phyloP scores from a whole-genome alignment of 2,888 invertebrate species.

The Cheilosia vernalis region DNA sequence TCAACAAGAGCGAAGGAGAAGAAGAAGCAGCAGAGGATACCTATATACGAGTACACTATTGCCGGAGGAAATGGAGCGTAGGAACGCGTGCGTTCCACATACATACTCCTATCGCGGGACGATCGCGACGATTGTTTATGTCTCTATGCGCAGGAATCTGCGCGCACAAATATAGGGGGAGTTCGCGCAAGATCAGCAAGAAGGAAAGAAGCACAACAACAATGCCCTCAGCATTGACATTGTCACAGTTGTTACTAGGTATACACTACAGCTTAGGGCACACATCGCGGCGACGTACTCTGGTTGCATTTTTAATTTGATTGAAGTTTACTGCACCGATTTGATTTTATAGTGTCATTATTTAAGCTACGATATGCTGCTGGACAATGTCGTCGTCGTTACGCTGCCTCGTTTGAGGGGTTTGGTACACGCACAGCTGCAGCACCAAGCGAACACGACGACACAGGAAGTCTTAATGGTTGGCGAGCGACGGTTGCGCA shows the following conservation, averaged over 20 bases:
- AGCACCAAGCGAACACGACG: constrained; percentile 3
- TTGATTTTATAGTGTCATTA: constrained; percentile 73
- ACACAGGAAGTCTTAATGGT: constrained; percentile 72
- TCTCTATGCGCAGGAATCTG: constrained; percentile 36
- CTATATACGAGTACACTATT: constrained; percentile 6
- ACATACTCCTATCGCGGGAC: constrained; percentile 10
- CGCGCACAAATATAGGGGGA: constrained; percentile 40
- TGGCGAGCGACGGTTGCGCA: constrained; percentile 56
- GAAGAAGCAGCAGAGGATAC: background rate
- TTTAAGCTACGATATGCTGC: constrained; percentile 69
- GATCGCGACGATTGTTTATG: constrained; percentile 60
- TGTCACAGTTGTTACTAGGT: constrained; percentile 62
- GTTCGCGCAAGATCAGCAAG: constrained; percentile 10
- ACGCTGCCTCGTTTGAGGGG: background rate
- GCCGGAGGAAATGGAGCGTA: constrained; percentile 57
- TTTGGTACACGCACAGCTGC: background rate
- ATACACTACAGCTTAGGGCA: constrained; percentile 24
- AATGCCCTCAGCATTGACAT: constrained; percentile 70
- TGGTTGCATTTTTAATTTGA: constrained; percentile 73
- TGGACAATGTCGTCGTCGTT: constrained; percentile 52
- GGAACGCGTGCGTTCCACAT: constrained; percentile 50
- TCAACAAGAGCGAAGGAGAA: constrained; percentile 19
- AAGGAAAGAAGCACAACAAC: constrained; percentile 46
- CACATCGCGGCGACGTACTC: constrained; percentile 11
- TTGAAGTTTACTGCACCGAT: constrained; percentile 71